Conservation (phyloP, 1,140 invertebrate genomes). For the Daktulosphaira vitifoliae region DNA sequence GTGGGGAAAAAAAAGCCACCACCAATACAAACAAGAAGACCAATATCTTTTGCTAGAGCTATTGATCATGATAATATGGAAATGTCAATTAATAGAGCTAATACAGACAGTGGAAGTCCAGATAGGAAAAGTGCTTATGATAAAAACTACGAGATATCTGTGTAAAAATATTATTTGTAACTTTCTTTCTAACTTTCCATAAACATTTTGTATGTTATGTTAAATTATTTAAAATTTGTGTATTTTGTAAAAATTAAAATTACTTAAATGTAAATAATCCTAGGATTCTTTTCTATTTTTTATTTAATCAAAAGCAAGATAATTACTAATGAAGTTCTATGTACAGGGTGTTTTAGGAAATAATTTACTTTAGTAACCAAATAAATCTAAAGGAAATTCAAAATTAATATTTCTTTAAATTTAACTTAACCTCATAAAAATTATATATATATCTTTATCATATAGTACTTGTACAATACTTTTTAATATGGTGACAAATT, state of each 20-base stretch:
- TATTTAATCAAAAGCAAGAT: slow-evolving; percentile 21
- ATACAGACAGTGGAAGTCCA: slow-evolving; percentile 53
- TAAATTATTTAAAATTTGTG: slow-evolving; percentile 10
- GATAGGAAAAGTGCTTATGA: slow-evolving; percentile 84
- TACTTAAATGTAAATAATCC: slow-evolving; percentile 24
- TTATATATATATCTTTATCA: too few species aligned
- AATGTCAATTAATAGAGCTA: slow-evolving; percentile 46
- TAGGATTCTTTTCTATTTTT: neutral
- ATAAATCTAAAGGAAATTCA: too few species aligned
- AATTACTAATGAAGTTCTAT: slow-evolving; percentile 17
- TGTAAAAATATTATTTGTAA: slow-evolving; percentile 42
- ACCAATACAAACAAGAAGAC: slow-evolving; percentile 52
- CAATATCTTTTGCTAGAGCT: slow-evolving; percentile 86
- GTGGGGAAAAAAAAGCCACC: slow-evolving; percentile 53
- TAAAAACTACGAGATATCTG: slow-evolving; percentile 93
- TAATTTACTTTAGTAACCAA: too few species aligned
- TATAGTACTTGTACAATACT: too few species aligned
- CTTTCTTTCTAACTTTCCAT: slow-evolving; percentile 25
- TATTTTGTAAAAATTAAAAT: slow-evolving; percentile 9
- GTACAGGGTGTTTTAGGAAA: slow-evolving; percentile 25
- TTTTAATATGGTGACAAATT: too few species aligned
- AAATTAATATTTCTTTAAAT: too few species aligned
- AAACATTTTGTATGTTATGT: neutral
- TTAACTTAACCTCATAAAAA: too few species aligned
- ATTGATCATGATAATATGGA: slow-evolving; percentile 79